A percentile compares a stretch with the other conserved stretches of the same genome.
These are phyloP conservation scores for Brachycybe producta DNA, from an alignment of 2,888 invertebrate genomes.

Conservation along the genomic window DNA sequence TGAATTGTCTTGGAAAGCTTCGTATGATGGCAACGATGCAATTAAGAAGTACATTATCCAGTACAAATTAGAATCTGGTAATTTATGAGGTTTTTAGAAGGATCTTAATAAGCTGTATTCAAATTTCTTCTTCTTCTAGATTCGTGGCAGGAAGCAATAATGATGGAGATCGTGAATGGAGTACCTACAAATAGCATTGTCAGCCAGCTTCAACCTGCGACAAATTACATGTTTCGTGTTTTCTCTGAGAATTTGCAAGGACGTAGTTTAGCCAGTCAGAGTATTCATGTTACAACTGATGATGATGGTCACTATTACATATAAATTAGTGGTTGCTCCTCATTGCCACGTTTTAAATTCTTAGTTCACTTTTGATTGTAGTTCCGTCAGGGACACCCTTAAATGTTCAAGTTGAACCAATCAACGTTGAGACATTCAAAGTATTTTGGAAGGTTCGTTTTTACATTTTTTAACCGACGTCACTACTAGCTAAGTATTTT, in stretches of 20 bases:
- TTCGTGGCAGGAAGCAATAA: constrained; percentile 8
- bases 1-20: constrained; percentile 57
- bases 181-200: constrained; percentile 3
- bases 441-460: constrained; percentile 31
- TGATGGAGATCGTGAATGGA: not conserved
- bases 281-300: constrained; percentile 27
- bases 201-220: constrained; percentile 1
- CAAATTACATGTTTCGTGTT: constrained; percentile 9
- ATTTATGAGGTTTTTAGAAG: constrained; percentile 27
- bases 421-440: constrained; percentile 9
- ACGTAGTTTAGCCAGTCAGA: constrained; percentile 26
- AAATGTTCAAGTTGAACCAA: constrained; percentile 11
- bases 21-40: constrained; percentile 81
- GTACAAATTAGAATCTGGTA: constrained; percentile 21
- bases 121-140: constrained; percentile 5
- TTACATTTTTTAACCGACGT: not conserved
- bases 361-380: constrained; percentile 19
- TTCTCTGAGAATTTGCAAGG: constrained; percentile 10
- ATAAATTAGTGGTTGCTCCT: too few relatives aligned
- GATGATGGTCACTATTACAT: constrained; percentile 18
- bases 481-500: too few relatives aligned
- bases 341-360: too few relatives aligned
- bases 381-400: constrained; percentile 4
- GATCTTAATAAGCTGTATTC: not conserved
- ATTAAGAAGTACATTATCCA: constrained; percentile 70